These are phyloP conservation scores for Minunthozetes semirufus DNA, from an alignment of 2,888 invertebrate genomes.

Conservation along the genomic window DNA sequence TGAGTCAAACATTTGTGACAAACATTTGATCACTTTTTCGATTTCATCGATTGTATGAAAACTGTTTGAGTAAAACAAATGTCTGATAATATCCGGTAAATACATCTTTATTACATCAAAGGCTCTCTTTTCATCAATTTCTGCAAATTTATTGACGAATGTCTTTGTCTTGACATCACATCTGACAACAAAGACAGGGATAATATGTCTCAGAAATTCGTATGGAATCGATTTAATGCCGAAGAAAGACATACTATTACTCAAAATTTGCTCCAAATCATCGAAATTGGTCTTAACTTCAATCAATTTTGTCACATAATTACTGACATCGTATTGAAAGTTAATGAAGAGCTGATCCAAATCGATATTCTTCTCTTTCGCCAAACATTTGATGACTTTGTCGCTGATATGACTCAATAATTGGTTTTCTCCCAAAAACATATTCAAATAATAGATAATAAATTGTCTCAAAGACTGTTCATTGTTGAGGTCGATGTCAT, in stretches of 20 bases:
- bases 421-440: neutral
- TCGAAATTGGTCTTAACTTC: neutral
- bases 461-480: neutral
- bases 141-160: neutral
- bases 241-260: neutral
- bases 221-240: neutral
- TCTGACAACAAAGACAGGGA: neutral
- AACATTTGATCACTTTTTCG: neutral
- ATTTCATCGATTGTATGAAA: neutral
- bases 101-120: neutral
- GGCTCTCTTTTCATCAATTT: neutral
- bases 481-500: neutral
- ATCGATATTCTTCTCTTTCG: neutral
- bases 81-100: neutral
- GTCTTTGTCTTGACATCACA: neutral
- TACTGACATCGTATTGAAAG: neutral
- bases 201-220: neutral
- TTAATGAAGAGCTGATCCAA: slow-evolving; percentile 2
- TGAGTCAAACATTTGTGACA: neutral
- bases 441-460: neutral
- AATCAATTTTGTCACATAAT: neutral
- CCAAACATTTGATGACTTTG: slow-evolving; percentile 12
- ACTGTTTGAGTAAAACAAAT: neutral
- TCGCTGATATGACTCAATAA: neutral
- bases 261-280: neutral